Evolutionary conservation across 2,797 vertebrate species (phyloP).

Genomic region (Dryobates pubescens): DNA sequence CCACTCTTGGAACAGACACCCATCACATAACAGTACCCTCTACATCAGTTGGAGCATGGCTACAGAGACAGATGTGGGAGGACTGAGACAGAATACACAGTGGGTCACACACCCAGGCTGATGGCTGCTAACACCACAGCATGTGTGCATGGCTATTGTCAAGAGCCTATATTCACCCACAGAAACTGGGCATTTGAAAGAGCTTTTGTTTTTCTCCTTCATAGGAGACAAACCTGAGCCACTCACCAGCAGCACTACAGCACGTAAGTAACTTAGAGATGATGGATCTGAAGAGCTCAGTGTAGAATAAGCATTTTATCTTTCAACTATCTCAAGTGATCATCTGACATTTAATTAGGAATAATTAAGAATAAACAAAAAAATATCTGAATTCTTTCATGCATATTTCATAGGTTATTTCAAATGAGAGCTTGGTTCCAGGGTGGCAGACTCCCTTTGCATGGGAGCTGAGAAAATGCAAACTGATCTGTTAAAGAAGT

Average conservation of each 20-base stretch:
- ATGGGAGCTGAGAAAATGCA: not conserved
- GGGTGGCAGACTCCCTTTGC: not conserved
- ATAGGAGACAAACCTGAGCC: not conserved
- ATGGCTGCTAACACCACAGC: not conserved
- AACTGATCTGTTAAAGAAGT: slow-evolving; percentile 9
- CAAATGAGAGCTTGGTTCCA: not conserved
- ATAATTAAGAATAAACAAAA: slow-evolving; percentile 43
- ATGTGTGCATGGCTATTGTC: fast-evolving
- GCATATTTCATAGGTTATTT: not conserved
- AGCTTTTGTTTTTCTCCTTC: not conserved
- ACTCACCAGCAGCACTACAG: not conserved
- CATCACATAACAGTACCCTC: fast-evolving
- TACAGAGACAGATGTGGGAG: fast-evolving
- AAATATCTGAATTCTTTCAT: slow-evolving; percentile 11
- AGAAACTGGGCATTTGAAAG: not conserved
- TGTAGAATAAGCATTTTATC: not conserved
- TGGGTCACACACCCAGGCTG: not conserved
- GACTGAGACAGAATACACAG: fast-evolving
- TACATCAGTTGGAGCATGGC: not conserved
- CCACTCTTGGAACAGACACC: not conserved
- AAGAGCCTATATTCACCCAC: not conserved
- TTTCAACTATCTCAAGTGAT: not conserved
- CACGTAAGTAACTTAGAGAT: not conserved
- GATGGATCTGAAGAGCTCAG: not conserved
- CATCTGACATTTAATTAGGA: slow-evolving; percentile 23